phyloP scores from a whole-genome alignment of 1,140 invertebrate genomes.

The Ceratoteleas bidentatus region DNA sequence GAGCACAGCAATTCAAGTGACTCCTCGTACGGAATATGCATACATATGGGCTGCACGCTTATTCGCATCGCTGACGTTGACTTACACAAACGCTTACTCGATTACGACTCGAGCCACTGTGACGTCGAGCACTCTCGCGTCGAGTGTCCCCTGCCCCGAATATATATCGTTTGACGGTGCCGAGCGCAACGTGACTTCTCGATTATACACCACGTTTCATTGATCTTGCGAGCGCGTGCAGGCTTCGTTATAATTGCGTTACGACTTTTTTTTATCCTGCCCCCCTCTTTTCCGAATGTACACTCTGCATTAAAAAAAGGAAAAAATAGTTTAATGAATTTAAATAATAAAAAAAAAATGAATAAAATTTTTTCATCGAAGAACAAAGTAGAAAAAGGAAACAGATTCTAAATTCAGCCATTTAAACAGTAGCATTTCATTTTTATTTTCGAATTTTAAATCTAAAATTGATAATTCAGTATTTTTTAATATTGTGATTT shows the following conservation, averaged over 20 bases:
- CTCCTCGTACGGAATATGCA: conserved; percentile 55
- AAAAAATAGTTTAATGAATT: too few species aligned
- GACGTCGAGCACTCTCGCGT: conserved; percentile 49
- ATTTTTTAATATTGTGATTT: too few species aligned
- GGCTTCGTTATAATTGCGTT: conserved; percentile 16
- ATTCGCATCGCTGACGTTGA: conserved; percentile 60
- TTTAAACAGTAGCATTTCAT: too few species aligned
- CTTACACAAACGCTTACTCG: conserved; percentile 57
- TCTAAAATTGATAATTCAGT: too few species aligned
- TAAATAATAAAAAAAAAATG: too few species aligned
- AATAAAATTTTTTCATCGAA: too few species aligned
- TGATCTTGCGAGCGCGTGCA: conserved; percentile 34
- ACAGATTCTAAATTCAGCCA: too few species aligned
- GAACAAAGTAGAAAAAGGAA: too few species aligned
- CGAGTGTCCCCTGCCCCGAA: conserved; percentile 40
- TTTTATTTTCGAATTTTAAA: too few species aligned
- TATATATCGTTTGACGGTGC: conserved; percentile 43
- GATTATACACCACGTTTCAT: conserved; percentile 47
- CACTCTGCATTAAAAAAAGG: background rate
- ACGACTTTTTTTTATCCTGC: conserved; percentile 5
- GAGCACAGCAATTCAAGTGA: conserved; percentile 54
- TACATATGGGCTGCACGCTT: conserved; percentile 61
- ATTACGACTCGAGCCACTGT: conserved; percentile 56
- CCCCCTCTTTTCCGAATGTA: background rate
- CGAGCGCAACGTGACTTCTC: conserved; percentile 53